Percentiles rank a stretch among this genome's conserved stretches.
Evolutionary conservation across 2,888 invertebrate genomes (phyloP).

Genomic region (Nebria brevicollis): DNA sequence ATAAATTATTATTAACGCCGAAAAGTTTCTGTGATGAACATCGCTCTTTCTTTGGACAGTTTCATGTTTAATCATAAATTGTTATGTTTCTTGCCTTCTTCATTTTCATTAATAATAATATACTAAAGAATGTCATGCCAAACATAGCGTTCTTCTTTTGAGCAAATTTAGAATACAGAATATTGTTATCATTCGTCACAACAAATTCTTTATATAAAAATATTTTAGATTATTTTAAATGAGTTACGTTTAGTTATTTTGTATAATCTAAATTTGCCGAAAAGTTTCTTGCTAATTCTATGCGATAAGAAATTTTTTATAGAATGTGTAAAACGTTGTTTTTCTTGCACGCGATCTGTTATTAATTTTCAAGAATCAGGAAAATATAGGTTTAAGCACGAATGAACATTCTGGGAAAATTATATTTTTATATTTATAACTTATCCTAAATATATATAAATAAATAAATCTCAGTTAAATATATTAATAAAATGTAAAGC

Average conservation of each 20-base stretch:
- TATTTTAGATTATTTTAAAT: neutral
- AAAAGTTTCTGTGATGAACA: conserved; percentile 38
- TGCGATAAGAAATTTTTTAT: conserved; percentile 7
- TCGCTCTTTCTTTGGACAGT: conserved; percentile 23
- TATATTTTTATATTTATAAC: neutral
- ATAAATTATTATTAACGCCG: conserved; percentile 40
- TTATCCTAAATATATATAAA: neutral
- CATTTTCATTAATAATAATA: conserved; percentile 39
- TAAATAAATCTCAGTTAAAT: neutral
- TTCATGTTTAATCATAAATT: conserved; percentile 45
- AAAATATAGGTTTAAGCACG: neutral
- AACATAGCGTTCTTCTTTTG: neutral
- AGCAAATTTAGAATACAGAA: neutral
- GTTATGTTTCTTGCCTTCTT: conserved; percentile 30
- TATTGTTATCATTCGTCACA: neutral
- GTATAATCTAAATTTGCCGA: conserved; percentile 5
- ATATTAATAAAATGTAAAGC: neutral
- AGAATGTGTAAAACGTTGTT: conserved; percentile 4
- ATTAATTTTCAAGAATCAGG: conserved; percentile 10
- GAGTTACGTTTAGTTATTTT: conserved; percentile 1
- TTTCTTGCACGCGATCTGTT: conserved; percentile 14
- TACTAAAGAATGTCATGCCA: neutral
- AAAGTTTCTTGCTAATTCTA: conserved; percentile 2
- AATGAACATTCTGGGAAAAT: neutral
- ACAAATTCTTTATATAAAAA: neutral